These are phyloP conservation scores for Triplophysa rosa DNA, from an alignment of 2,113 vertebrate genomes.

Conservation along the genomic window DNA sequence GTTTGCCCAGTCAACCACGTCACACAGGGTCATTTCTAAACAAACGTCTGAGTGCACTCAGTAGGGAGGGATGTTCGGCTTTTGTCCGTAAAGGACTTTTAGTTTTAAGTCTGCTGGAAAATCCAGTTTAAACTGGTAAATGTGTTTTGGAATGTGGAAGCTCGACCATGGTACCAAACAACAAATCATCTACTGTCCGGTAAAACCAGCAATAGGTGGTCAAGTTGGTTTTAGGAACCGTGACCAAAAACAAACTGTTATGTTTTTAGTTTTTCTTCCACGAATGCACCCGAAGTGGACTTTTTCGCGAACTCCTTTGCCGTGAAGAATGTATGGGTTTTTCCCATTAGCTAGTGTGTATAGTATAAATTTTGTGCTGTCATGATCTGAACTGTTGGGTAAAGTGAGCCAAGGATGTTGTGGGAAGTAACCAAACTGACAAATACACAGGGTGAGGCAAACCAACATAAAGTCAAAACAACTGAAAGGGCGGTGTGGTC, in stretches of 20 bases:
- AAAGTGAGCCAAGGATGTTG: conserved; percentile 27
- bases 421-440: conserved; percentile 38
- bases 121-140: too few relatives aligned
- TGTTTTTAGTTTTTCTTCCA: too few relatives aligned
- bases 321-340: conserved; percentile 11
- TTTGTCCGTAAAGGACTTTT: too few relatives aligned
- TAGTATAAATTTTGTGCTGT: conserved; percentile 23
- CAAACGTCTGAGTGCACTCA: conserved; percentile 2
- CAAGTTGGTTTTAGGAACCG: too few relatives aligned
- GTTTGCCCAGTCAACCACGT: neutral
- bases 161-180: too few relatives aligned
- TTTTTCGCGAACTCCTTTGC: neutral
- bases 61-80: too few relatives aligned
- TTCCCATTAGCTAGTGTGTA: conserved; percentile 13
- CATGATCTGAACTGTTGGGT: neutral
- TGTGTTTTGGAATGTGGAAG: too few relatives aligned
- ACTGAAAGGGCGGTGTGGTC: neutral
- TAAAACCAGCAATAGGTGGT: too few relatives aligned
- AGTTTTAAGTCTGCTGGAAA: too few relatives aligned
- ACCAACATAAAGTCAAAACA: conserved; percentile 21
- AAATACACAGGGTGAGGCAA: conserved; percentile 23
- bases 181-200: too few relatives aligned
- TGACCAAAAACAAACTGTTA: too few relatives aligned
- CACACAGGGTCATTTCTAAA: neutral
- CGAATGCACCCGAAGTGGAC: neutral